These are phyloP conservation scores for Ellobius talpinus DNA, from an alignment of 2,113 vertebrate genomes.

Conservation along the genomic window DNA sequence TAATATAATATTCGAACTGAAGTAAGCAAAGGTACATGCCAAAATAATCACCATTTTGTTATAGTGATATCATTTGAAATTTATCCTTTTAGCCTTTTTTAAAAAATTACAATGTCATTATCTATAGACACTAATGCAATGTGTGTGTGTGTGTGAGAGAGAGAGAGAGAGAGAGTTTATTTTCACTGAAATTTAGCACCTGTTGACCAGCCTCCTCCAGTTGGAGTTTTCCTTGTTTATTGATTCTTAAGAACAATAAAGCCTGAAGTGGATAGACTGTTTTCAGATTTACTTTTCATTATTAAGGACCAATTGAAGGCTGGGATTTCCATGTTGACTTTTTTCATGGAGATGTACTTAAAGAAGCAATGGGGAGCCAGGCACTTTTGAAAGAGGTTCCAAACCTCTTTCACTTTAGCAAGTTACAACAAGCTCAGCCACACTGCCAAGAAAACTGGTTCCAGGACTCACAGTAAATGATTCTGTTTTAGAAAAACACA, in stretches of 20 bases:
- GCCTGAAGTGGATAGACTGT: background rate
- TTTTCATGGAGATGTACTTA: background rate
- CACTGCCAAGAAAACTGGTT: background rate
- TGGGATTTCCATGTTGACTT: slow-evolving; percentile 14
- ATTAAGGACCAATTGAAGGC: background rate
- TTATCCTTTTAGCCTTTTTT: background rate
- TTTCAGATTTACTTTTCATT: background rate
- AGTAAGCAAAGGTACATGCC: background rate
- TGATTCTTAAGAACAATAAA: background rate
- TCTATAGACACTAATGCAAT: background rate
- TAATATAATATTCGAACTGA: background rate
- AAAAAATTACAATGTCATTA: background rate
- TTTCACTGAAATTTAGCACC: background rate
- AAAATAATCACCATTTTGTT: background rate
- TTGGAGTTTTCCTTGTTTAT: background rate
- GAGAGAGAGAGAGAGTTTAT: background rate
- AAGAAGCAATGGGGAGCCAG: background rate
- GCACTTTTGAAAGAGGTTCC: background rate
- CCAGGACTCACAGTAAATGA: background rate
- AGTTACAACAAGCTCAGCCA: background rate
- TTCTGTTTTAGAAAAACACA: background rate
- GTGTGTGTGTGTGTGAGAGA: background rate
- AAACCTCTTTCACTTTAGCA: slow-evolving; percentile 22
- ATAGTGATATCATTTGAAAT: background rate
- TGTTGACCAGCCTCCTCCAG: background rate